Evolutionary conservation across 2,888 invertebrate genomes (phyloP).

Genomic region (Scaptomyza parva): DNA sequence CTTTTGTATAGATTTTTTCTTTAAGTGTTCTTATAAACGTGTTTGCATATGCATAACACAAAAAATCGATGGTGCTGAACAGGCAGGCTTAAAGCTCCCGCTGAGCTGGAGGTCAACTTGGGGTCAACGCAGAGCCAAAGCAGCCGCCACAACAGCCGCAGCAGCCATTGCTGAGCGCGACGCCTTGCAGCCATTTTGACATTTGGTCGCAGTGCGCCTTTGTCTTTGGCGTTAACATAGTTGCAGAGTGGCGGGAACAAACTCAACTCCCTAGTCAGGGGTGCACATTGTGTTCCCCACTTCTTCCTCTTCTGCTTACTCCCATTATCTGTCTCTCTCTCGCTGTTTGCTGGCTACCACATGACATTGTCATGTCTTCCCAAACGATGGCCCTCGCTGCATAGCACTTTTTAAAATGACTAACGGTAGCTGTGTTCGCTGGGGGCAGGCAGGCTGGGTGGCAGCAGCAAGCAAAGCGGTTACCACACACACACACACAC

Average conservation of each 20-base stretch:
- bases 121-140: conserved; percentile 54
- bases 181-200: conserved; percentile 71
- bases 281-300: conserved; percentile 23
- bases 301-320: not conserved
- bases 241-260: conserved; percentile 33
- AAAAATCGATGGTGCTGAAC: conserved; percentile 64
- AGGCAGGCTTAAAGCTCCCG: conserved; percentile 50
- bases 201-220: conserved; percentile 71
- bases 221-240: conserved; percentile 73
- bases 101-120: conserved; percentile 65
- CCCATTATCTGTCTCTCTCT: not conserved
- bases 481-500: conserved; percentile 52
- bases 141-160: conserved; percentile 9
- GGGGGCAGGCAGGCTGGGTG: conserved; percentile 9
- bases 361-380: conserved; percentile 59
- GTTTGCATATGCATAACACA: not conserved
- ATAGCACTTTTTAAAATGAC: conserved; percentile 67
- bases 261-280: conserved; percentile 26
- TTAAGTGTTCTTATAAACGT: not conserved
- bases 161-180: conserved; percentile 23
- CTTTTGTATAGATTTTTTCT: not conserved
- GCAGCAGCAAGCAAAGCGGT: conserved; percentile 46
- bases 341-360: conserved; percentile 57
- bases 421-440: conserved; percentile 65
- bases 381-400: conserved; percentile 52